Conservation (phyloP, 2,797 vertebrate genomes). For the Coranthus polyacanthus region DNA sequence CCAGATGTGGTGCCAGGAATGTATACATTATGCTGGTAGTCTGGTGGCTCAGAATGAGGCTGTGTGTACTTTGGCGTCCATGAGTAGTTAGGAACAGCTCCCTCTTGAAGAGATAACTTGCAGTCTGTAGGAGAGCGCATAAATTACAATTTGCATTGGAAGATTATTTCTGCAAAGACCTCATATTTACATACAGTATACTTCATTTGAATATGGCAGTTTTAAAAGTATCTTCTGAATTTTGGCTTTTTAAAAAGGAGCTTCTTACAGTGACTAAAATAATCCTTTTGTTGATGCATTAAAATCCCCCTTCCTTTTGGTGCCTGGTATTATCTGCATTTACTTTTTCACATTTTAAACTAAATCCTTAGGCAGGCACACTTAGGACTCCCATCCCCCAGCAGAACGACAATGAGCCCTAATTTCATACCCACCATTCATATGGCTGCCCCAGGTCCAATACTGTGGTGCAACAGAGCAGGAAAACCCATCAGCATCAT, state of each 20-base stretch:
- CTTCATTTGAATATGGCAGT: slow-evolving; percentile 51
- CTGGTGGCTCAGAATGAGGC: slow-evolving; percentile 79
- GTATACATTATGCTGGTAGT: slow-evolving; percentile 93
- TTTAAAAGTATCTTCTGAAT: slow-evolving; percentile 52
- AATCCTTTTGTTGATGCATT: slow-evolving; percentile 61
- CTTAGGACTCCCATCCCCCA: background rate
- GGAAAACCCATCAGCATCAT: slow-evolving; percentile 76
- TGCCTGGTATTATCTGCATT: slow-evolving; percentile 56
- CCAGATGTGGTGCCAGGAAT: slow-evolving; percentile 88
- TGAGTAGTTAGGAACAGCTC: slow-evolving; percentile 72
- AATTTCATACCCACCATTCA: slow-evolving; percentile 68
- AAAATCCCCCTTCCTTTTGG: slow-evolving; percentile 41
- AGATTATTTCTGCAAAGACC: slow-evolving; percentile 54
- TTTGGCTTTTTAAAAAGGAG: slow-evolving; percentile 33
- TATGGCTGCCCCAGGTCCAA: slow-evolving; percentile 84
- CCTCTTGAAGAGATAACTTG: slow-evolving; percentile 84
- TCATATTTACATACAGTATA: slow-evolving; percentile 54
- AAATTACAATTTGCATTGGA: slow-evolving; percentile 46
- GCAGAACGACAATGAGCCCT: slow-evolving; percentile 20
- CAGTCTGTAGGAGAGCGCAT: slow-evolving; percentile 81
- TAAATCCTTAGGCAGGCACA: slow-evolving; percentile 52
- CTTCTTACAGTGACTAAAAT: slow-evolving; percentile 49
- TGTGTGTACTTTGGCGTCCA: slow-evolving; percentile 87
- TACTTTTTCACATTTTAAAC: slow-evolving; percentile 46
- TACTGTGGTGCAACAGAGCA: slow-evolving; percentile 87